These are phyloP conservation scores for Lemur catta DNA, from an alignment of 2,797 vertebrate species.

Conservation along the genomic window DNA sequence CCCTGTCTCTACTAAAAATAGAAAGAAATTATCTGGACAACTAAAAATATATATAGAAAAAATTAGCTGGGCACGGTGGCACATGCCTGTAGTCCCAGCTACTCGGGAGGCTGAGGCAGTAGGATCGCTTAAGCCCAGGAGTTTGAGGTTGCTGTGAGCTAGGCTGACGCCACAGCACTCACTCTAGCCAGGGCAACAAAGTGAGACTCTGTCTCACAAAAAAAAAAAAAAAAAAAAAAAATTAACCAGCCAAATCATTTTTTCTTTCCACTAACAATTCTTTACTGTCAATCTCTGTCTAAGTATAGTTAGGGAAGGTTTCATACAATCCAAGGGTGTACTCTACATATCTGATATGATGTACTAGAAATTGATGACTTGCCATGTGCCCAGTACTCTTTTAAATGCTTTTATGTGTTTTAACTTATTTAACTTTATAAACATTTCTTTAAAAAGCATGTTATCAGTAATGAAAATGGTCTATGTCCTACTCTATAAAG, in stretches of 20 bases:
- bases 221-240: constrained; percentile 55
- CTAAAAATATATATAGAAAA: too few species aligned
- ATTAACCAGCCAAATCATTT: neutral
- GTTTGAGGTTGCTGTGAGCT: too few species aligned
- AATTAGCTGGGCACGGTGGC: too few species aligned
- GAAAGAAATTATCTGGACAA: too few species aligned
- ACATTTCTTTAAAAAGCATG: constrained; percentile 2
- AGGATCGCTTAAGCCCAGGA: too few species aligned
- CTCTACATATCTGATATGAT: neutral
- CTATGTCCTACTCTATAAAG: neutral
- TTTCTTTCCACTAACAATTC: neutral
- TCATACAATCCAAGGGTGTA: neutral
- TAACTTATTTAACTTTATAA: constrained; percentile 24
- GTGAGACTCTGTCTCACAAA: too few species aligned
- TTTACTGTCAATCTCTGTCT: neutral
- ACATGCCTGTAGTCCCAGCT: too few species aligned
- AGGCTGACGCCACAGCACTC: too few species aligned
- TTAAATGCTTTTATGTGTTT: constrained; percentile 37
- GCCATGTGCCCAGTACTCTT: neutral
- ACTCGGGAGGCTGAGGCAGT: too few species aligned
- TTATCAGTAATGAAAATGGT: constrained; percentile 1
- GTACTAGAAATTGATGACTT: neutral
- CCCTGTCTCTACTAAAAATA: too few species aligned
- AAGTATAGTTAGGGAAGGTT: neutral
- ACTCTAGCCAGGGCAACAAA: too few species aligned